These are phyloP conservation scores for Phytoseiulus persimilis DNA, from an alignment of 2,888 invertebrate genomes.

Conservation along the genomic window DNA sequence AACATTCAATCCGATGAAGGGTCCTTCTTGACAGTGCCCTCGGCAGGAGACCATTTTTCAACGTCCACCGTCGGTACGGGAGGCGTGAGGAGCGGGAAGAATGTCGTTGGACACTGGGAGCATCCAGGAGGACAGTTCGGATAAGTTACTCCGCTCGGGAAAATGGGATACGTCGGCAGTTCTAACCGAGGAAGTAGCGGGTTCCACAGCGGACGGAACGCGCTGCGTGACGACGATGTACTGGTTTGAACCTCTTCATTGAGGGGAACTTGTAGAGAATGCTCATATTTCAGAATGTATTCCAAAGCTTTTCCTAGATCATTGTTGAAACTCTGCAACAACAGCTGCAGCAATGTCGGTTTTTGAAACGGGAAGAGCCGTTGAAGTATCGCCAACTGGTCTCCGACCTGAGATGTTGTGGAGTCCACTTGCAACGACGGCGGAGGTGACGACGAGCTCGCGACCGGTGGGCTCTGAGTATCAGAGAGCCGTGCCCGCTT, in stretches of 20 bases:
- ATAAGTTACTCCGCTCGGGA: background rate
- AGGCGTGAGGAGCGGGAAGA: constrained; percentile 6
- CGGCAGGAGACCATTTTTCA: background rate
- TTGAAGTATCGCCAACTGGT: constrained; percentile 64
- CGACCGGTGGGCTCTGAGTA: constrained; percentile 42
- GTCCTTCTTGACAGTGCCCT: background rate
- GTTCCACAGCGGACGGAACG: constrained; percentile 19
- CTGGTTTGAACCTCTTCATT: background rate
- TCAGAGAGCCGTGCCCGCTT: constrained; percentile 24
- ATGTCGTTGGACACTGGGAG: constrained; percentile 15
- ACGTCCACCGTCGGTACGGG: background rate
- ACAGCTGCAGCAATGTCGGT: constrained; percentile 74
- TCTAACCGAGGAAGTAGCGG: constrained; percentile 17
- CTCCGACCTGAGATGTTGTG: constrained; percentile 18
- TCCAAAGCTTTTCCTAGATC: constrained; percentile 82
- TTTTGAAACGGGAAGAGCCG: constrained; percentile 77
- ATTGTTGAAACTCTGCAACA: constrained; percentile 82
- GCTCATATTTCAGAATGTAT: constrained; percentile 57
- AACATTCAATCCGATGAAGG: background rate
- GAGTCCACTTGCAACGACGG: constrained; percentile 27
- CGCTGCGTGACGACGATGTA: background rate
- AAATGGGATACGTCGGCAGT: background rate
- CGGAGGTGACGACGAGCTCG: constrained; percentile 40
- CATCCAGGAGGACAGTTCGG: constrained; percentile 25
- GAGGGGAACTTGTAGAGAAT: constrained; percentile 47